These are phyloP conservation scores for Atrina japonica DNA, from an alignment of 2,888 invertebrate species.

Conservation along the genomic window DNA sequence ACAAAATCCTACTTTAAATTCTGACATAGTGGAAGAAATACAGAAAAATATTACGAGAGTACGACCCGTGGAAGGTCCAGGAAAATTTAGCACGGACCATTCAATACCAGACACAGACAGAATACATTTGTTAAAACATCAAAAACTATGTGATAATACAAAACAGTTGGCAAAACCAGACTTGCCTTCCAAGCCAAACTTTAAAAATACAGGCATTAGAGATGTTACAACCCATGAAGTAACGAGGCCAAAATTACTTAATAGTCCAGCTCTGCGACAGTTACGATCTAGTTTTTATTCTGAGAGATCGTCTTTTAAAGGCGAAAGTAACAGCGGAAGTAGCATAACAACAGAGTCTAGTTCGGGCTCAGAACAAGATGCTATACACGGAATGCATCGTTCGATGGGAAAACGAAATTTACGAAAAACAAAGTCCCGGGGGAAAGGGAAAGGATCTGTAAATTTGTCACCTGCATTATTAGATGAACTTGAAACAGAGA, in stretches of 20 bases:
- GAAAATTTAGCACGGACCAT: neutral
- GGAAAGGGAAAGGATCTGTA: conserved; percentile 76
- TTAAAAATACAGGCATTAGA: conserved; percentile 53
- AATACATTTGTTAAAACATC: no score
- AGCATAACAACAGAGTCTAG: conserved; percentile 64
- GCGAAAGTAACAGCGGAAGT: conserved; percentile 52
- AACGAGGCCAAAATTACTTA: conserved; percentile 54
- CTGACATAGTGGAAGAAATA: conserved; percentile 58
- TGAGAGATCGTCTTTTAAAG: conserved; percentile 34
- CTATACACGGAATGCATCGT: conserved; percentile 54
- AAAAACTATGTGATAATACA: neutral
- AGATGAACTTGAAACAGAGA: conserved; percentile 63
- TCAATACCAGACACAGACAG: no score
- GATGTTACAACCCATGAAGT: conserved; percentile 55
- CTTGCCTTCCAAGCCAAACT: conserved; percentile 69
- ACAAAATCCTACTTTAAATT: conserved; percentile 51
- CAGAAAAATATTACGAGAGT: conserved; percentile 31
- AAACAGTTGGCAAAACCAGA: conserved; percentile 55
- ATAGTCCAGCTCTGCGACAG: conserved; percentile 46
- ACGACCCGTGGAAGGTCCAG: conserved; percentile 8
- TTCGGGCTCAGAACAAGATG: conserved; percentile 74
- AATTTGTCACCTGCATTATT: conserved; percentile 62
- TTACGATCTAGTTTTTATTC: conserved; percentile 42
- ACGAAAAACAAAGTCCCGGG: conserved; percentile 76
- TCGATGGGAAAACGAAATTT: conserved; percentile 66